Percentiles rank a stretch among this genome's conserved stretches.
phyloP scores from a whole-genome alignment of 2,113 vertebrate species.

The Chiloscyllium plagiosum region DNA sequence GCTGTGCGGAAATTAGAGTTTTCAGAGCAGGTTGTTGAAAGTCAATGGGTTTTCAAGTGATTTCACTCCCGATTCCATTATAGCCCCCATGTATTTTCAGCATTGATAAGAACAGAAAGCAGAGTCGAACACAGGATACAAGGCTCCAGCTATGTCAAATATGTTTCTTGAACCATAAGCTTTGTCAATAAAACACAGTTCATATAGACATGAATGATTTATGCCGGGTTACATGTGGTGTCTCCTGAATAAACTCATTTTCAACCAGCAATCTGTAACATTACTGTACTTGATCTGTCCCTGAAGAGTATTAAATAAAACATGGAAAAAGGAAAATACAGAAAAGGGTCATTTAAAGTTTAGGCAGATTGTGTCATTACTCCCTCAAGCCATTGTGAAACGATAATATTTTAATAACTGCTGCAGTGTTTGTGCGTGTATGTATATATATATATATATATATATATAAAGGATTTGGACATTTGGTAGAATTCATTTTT shows the following conservation, averaged over 20 bases:
- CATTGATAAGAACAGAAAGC: neutral
- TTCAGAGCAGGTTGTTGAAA: too few relatives aligned
- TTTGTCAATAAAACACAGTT: conserved; percentile 7
- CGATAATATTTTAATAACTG: conserved; percentile 35
- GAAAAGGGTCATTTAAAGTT: conserved; percentile 36
- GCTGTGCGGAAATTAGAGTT: too few relatives aligned
- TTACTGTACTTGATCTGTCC: conserved; percentile 36
- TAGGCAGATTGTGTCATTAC: conserved; percentile 33
- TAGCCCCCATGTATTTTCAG: too few relatives aligned
- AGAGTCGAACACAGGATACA: neutral
- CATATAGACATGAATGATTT: neutral
- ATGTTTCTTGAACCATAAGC: conserved; percentile 1
- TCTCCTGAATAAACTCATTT: conserved; percentile 26
- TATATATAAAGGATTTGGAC: neutral
- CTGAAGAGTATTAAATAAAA: conserved; percentile 28
- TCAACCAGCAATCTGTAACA: conserved; percentile 1
- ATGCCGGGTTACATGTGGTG: conserved; percentile 13
- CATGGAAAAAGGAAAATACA: conserved; percentile 19
- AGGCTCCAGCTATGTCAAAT: neutral
- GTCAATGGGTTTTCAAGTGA: too few relatives aligned
- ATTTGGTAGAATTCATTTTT: neutral
- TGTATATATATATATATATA: neutral
- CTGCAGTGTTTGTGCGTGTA: neutral
- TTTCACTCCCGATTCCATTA: too few relatives aligned
- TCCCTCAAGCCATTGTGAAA: conserved; percentile 33